Evolutionary conservation across 2,888 invertebrate species (phyloP), one percentile per base, ranked within the genome.

Genomic region (Mesoligia furuncula): DNA sequence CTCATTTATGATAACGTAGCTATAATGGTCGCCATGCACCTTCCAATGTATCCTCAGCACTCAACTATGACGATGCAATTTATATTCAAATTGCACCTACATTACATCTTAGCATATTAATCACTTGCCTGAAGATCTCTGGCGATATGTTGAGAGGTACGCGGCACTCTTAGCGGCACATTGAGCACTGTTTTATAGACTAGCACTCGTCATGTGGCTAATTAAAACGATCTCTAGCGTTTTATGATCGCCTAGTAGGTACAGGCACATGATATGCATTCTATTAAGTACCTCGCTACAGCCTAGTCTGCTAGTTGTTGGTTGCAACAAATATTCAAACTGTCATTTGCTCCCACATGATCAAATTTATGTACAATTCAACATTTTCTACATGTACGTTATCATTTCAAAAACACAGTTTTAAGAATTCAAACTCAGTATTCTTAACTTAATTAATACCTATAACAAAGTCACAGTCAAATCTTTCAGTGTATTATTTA

Each of bases 21-120:
- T 31, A 48, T n/a, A 42, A 42, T 39, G 54, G 72, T n/a, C 15
- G 65, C 65, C 78, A 7, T 48, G 39, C 36, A 79, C 51, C 79
- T 79, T 54, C 51, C 42, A 54, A 27, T 61, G 17, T 66, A 24
- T 51, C 36, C 59, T 61, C 42, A 42, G 65, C 64, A 42, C n/a
- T 79, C n/a, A n/a, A 72, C 48, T 72, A 15, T 66, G 45, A 73
- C 59, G 66, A 74, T 54, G 73, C 74, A 73, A 67, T 73, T 36
- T 79, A 27, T 73, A 79, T 79, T 79, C 66, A 73, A 79, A 79
- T 73, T 59, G 79, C 66, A 79, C 51, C 59, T 45, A 66, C 48
- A 54, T 66, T 31, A 54, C 59, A 17, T 51, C 42, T 79, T 66
- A 73, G 27, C 51, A 73, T 79, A 61, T 61, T 61, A 61, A 66